Conservation (phyloP, 2,888 invertebrate genomes). For the Drosophila algonquin region DNA sequence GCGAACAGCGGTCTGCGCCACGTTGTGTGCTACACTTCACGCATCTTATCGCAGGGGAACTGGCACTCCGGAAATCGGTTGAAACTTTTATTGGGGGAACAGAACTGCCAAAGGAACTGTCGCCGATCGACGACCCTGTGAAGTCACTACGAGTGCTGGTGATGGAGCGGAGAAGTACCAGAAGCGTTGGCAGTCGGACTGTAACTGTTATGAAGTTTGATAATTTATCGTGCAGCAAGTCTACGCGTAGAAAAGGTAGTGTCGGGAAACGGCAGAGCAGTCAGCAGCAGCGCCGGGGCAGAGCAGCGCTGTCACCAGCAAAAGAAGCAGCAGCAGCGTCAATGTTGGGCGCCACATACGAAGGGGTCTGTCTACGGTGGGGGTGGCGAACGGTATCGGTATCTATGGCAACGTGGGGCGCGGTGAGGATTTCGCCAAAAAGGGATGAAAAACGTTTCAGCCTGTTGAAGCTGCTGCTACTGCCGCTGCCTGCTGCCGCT, state of each 20-base stretch:
- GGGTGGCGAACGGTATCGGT: slow-evolving; percentile 54
- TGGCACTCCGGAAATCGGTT: slow-evolving; percentile 16
- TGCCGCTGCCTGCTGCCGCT: slow-evolving; percentile 6
- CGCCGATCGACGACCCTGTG: slow-evolving; percentile 1
- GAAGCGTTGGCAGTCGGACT: slow-evolving; percentile 72
- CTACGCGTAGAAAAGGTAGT: slow-evolving; percentile 59
- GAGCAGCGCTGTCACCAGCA: not conserved
- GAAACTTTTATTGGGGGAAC: slow-evolving; percentile 6
- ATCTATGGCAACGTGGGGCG: slow-evolving; percentile 79
- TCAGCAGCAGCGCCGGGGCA: slow-evolving; percentile 24
- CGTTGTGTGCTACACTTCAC: slow-evolving; percentile 35
- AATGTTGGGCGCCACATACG: slow-evolving; percentile 1
- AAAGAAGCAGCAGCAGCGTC: not conserved
- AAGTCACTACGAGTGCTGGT: slow-evolving; percentile 14
- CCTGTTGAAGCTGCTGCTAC: slow-evolving; percentile 65
- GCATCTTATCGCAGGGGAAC: not conserved
- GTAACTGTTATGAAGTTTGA: slow-evolving; percentile 80
- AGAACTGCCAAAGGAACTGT: not conserved
- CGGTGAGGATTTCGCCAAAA: slow-evolving; percentile 71
- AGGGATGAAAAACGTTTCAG: slow-evolving; percentile 70
- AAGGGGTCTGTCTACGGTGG: not conserved
- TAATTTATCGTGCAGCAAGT: slow-evolving; percentile 82
- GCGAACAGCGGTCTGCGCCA: slow-evolving; percentile 31
- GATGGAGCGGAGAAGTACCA: slow-evolving; percentile 53
- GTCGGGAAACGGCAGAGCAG: slow-evolving; percentile 48